A percentile compares a stretch with the other conserved stretches of the same genome.
Conservation (phyloP, 2,797 vertebrate genomes). For the Octomys mimax region DNA sequence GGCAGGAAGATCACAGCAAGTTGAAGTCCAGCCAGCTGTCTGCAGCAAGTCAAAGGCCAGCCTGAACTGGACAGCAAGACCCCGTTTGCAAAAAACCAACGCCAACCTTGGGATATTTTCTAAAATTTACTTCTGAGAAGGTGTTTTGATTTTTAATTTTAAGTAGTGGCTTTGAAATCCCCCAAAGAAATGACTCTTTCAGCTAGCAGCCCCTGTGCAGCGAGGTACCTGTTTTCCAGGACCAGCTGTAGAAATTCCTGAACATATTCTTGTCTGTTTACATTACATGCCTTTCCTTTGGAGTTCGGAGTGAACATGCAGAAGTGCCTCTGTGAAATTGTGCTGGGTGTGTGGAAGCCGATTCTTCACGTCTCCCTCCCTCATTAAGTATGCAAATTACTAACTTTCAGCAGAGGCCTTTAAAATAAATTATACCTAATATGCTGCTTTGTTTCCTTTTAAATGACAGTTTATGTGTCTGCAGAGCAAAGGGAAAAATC, state of each 20-base stretch:
- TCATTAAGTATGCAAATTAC: constrained; percentile 58
- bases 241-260: neutral
- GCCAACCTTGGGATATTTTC: neutral
- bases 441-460: constrained; percentile 28
- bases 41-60: neutral
- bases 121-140: constrained; percentile 25
- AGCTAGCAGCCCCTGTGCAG: neutral
- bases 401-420: constrained; percentile 59
- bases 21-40: neutral
- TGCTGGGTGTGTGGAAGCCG: constrained; percentile 42
- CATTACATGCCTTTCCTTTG: constrained; percentile 15
- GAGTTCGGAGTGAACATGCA: constrained; percentile 60
- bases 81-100: neutral
- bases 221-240: neutral
- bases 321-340: constrained; percentile 65
- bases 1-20: neutral
- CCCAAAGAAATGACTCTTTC: constrained; percentile 23
- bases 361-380: constrained; percentile 72
- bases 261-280: constrained; percentile 43
- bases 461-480: neutral
- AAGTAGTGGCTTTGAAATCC: constrained; percentile 25
- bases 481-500: neutral
- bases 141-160: constrained; percentile 28
- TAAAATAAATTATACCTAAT: constrained; percentile 79
- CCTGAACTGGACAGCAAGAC: neutral